These are phyloP conservation scores for Enteromius unitaeniatus DNA, from an alignment of 2,797 vertebrate species.

Conservation along the genomic window DNA sequence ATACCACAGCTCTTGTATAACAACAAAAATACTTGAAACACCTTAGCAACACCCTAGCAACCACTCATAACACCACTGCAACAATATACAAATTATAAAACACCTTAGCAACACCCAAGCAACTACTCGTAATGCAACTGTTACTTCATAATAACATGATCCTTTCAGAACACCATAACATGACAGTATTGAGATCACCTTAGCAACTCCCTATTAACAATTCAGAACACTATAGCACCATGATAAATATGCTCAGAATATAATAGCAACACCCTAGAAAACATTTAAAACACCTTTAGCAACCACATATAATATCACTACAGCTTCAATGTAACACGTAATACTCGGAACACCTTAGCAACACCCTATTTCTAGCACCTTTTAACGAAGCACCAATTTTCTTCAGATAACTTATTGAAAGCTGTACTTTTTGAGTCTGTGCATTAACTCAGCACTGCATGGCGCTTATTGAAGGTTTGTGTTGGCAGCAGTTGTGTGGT, in stretches of 20 bases:
- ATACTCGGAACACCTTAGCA: background rate
- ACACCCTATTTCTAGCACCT: background rate
- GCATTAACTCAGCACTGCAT: constrained; percentile 2
- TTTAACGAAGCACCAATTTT: background rate
- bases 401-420: background rate
- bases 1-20: background rate
- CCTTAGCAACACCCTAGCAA: background rate
- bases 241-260: background rate
- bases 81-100: background rate
- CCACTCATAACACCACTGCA: background rate
- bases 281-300: background rate
- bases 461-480: background rate
- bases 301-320: background rate
- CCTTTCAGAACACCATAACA: too few species aligned
- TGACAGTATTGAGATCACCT: too few species aligned
- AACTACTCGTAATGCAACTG: too few species aligned
- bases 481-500: background rate
- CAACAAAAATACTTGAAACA: background rate
- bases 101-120: too few species aligned
- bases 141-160: too few species aligned
- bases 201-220: too few species aligned
- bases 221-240: background rate
- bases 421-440: background rate
- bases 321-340: too few species aligned
- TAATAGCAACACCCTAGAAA: background rate